Percentiles rank a stretch among this genome's conserved stretches.
Evolutionary conservation across 2,113 vertebrate genomes (phyloP).

Genomic region (Strigops habroptila): DNA sequence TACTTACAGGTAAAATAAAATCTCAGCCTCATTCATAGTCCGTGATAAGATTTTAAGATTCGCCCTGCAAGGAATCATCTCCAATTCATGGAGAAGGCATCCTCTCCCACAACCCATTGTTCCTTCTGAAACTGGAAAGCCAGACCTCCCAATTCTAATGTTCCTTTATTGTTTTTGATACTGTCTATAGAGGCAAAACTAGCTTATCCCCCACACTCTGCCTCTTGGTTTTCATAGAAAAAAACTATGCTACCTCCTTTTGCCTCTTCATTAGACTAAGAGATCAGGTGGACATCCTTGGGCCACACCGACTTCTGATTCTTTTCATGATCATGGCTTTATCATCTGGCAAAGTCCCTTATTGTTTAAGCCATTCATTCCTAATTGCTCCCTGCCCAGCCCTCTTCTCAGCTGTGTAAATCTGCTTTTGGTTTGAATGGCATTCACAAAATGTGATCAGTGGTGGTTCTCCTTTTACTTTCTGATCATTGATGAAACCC

Average conservation of each 20-base stretch:
- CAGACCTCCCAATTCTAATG: neutral
- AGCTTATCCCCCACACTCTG: neutral
- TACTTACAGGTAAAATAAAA: neutral
- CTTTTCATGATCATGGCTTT: neutral
- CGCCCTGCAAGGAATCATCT: neutral
- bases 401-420: neutral
- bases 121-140: neutral
- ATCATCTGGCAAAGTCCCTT: neutral
- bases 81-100: neutral
- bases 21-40: neutral
- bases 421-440: neutral
- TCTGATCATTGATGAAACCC: neutral
- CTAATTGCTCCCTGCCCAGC: neutral
- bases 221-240: neutral
- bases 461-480: neutral
- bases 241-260: neutral
- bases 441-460: neutral
- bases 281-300: neutral
- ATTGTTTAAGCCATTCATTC: neutral
- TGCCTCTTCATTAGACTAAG: neutral
- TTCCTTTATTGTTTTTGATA: neutral
- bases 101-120: neutral
- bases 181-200: neutral
- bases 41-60: neutral
- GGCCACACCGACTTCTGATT: too few species aligned